These are phyloP conservation scores for Drosophila infuscata DNA, from an alignment of 2,888 invertebrate genomes.

Conservation along the genomic window DNA sequence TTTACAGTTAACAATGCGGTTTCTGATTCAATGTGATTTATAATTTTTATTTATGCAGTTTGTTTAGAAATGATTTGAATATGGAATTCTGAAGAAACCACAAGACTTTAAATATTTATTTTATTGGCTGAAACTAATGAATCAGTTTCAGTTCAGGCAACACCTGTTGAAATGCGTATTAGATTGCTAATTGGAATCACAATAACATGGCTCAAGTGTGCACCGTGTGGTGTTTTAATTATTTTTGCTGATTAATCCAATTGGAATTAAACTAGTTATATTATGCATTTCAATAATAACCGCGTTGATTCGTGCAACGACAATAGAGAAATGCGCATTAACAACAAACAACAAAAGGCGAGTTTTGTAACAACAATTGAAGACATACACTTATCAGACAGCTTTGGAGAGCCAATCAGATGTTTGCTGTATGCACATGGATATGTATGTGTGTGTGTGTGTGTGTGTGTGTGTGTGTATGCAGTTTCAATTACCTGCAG, in stretches of 20 bases:
- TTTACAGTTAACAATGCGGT: slow-evolving; percentile 11
- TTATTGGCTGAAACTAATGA: not conserved
- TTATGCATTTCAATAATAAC: slow-evolving; percentile 18
- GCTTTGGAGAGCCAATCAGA: slow-evolving; percentile 30
- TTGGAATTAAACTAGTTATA: slow-evolving; percentile 27
- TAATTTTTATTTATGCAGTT: not conserved
- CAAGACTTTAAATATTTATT: not conserved
- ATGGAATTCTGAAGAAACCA: not conserved
- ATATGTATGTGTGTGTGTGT: not conserved
- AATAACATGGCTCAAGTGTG: slow-evolving; percentile 1
- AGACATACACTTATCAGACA: slow-evolving; percentile 40
- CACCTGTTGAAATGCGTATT: not conserved
- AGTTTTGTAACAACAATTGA: slow-evolving; percentile 25
- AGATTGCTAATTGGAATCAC: not conserved
- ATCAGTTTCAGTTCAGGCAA: not conserved
- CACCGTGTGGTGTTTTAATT: slow-evolving; percentile 17
- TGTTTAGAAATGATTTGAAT: not conserved
- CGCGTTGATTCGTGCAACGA: slow-evolving; percentile 1
- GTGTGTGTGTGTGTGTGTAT: not conserved
- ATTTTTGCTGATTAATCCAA: slow-evolving; percentile 23
- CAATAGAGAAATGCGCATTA: slow-evolving; percentile 34
- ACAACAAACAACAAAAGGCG: slow-evolving; percentile 1
- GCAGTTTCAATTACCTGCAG: slow-evolving; percentile 47
- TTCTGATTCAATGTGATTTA: slow-evolving; percentile 2
- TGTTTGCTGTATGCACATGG: slow-evolving; percentile 2